Base-by-base conservation (phyloP, 2,888 invertebrate species). In the Plagodis dolabraria region DNA sequence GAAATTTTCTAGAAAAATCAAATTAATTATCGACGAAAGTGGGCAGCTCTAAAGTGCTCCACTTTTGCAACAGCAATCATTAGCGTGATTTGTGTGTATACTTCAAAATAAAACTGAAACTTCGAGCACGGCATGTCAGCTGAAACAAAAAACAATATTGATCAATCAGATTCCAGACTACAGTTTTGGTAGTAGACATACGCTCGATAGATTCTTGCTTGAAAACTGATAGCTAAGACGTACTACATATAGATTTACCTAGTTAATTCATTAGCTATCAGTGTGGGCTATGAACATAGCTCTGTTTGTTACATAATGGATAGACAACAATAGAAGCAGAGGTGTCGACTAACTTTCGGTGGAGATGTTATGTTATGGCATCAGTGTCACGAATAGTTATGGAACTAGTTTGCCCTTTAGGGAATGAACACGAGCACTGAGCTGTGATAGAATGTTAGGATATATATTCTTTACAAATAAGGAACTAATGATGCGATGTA, bases 301-400 rank as follows among this genome's bases (percentile, higher is more conserved):
- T 44, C 6, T 67, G 63, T 44, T 47, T 44, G 62, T 71, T 70
- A 72, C 61, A 68, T 70, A 71, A 70, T 66, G 57, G 48, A 54
- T 33, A 40, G 38, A 57, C 57, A 58, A 68, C 67, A 70, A 67
- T 60, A 54, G 62, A 57, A 54, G 47, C 50, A 35, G 56, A 63
- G 65, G 65, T 67, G 65, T 70, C 66, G 47, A 45, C 50, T 66
- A 60, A 60, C 67, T 59, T 55, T 61, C 47, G 46, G 45, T 44
- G 11, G 50, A 60, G 53, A 61, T 59, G 61, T 63, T 64, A 63
- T 45, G 53, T 63, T 68, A 63, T 65, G 66, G 71, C 65, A 65
- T 59, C 54, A 61, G 66, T 70, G 71, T 67, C 72, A 64, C 59
- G 70, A 72, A 60, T 70, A 69, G 64, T 68, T 69, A 59, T 43